A percentile compares a stretch with the other conserved stretches of the same genome.
Evolutionary conservation across 2,797 vertebrate species (phyloP).

Genomic region (Falco rusticolus): DNA sequence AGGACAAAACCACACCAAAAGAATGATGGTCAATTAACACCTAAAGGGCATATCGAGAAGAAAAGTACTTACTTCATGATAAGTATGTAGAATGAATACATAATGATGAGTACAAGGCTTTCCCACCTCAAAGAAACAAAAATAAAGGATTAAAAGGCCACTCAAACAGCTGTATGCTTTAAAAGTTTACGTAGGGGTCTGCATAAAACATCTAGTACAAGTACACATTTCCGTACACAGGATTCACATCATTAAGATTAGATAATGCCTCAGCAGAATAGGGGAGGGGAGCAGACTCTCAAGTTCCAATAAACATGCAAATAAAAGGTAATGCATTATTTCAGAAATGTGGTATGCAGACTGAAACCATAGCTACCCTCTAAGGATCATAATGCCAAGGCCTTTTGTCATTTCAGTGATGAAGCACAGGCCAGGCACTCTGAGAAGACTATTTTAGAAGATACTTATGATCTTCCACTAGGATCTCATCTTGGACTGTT

Average conservation of each 20-base stretch:
- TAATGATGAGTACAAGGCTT: slow-evolving; percentile 81
- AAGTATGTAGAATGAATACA: slow-evolving; percentile 83
- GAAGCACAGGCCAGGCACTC: neutral
- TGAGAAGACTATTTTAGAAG: neutral
- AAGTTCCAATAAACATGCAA: neutral
- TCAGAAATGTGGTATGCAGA: neutral
- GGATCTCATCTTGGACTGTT: neutral
- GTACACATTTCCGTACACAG: neutral
- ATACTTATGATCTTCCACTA: neutral
- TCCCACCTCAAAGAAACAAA: slow-evolving; percentile 82
- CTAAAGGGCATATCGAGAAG: neutral
- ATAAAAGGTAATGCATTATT: neutral
- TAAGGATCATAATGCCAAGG: neutral
- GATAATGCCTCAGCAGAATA: neutral
- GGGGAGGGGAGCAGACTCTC: neutral
- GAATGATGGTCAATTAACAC: neutral
- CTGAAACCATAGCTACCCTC: neutral
- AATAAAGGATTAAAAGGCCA: slow-evolving; percentile 29
- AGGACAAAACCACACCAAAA: neutral
- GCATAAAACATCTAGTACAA: neutral
- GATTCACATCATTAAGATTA: neutral
- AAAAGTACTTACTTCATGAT: slow-evolving; percentile 84
- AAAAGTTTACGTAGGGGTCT: neutral
- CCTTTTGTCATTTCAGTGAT: neutral
- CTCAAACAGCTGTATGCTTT: neutral